Base-by-base conservation (phyloP, 2,797 vertebrate species). In the Selene dorsalis region DNA sequence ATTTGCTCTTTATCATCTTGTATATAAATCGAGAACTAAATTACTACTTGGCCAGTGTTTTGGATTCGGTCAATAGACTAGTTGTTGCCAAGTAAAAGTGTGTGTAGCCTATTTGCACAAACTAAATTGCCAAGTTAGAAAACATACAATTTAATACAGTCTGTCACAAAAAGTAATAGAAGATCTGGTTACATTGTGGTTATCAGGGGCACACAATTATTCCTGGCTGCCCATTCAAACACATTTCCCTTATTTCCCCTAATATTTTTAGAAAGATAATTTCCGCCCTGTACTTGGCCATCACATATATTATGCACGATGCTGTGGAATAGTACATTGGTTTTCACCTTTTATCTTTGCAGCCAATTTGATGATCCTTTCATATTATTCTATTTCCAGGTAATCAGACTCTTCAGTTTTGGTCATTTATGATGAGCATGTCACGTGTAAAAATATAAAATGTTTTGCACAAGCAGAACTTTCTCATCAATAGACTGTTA, bases 241-340 rank as follows among this genome's bases (percentile, higher is more conserved):
- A 86, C 65, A 85, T 86, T 85, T 84, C 77, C 78, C 55, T 85
- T 89, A 66, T 65, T 82, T 84, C 67, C 14, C 6, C 17, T 75
- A 89, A 91, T 83, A 91, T 86, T 87, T 90, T 88, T 91, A 91
- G 85, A 89, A 91, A 91, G 85, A 82, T 81, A 80, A 92, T 91
- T 90, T 91, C 89, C 88, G 74, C 83, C 53, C 78, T 68, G 68
- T 53, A 68, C 67, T 68, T 47, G 82, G 56, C 18, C 69, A 62
- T 84, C 85, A 82, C 88, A 92, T 92, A 63, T 73, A 91, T 92
- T 88, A 89, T 92, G 87, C 88, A 90, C 14, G 53, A 63, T 65
- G 72, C 69, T 3, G 32, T 39, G 61, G 72, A 87, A 84, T 48
- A 85, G 79, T 78, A 73, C 85, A 80, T 85, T 67, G 41, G 63